Evolutionary conservation across 23 tunicate genomes (phyloP).

Genomic region (Styela clava): DNA sequence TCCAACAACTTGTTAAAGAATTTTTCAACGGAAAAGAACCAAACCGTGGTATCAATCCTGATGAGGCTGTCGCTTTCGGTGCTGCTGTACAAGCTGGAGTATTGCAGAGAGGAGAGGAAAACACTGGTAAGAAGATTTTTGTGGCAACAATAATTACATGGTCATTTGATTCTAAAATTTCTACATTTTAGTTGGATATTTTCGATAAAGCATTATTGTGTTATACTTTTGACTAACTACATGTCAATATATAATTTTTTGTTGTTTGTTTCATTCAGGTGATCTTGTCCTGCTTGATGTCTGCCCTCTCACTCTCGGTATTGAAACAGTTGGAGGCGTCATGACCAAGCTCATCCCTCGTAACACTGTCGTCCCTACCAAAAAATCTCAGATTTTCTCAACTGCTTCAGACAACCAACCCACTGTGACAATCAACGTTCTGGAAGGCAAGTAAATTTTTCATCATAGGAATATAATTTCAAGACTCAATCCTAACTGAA

Average conservation of each 20-base stretch:
- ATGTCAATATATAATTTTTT: no score
- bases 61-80: constrained; percentile 98
- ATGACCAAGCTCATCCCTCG: constrained; percentile 94
- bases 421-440: constrained; percentile 94
- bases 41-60: constrained; percentile 93
- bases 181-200: background rate
- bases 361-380: constrained; percentile 98
- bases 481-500: no score
- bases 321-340: constrained; percentile 99
- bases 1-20: constrained; percentile 79
- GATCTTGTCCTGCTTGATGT: constrained; percentile 92
- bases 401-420: constrained; percentile 98
- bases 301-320: constrained; percentile 94
- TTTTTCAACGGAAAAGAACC: constrained; percentile 91
- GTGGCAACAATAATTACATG: no score
- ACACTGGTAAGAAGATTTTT: constrained; percentile 83
- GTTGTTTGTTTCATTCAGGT: constrained; percentile 41
- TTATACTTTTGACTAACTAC: background rate
- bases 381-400: constrained; percentile 94
- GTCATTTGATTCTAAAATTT: background rate
- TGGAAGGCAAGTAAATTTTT: constrained; percentile 73
- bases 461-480: background rate
- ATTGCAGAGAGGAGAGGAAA: constrained; percentile 78
- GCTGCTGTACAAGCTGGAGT: constrained; percentile 99
- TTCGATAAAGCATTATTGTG: background rate